Evolutionary conservation across 1,140 invertebrate species (phyloP).

Genomic region (Dreissena polymorpha): DNA sequence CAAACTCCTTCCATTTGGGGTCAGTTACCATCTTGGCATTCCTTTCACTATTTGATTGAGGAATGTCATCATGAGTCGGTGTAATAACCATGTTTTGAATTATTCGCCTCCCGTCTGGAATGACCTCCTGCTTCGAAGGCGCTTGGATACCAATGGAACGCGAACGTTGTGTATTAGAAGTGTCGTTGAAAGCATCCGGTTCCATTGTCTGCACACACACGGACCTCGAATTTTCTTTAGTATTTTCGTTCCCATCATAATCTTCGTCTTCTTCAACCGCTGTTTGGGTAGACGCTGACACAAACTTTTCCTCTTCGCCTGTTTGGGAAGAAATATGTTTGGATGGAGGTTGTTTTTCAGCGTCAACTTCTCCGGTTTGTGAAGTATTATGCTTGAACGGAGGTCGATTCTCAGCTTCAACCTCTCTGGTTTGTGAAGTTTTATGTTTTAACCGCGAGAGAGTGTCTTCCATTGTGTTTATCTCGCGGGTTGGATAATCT

Average conservation of each 20-base stretch:
- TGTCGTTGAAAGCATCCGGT: neutral
- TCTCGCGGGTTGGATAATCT: neutral
- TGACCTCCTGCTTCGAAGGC: neutral
- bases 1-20: constrained; percentile 40
- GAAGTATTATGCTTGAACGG: neutral
- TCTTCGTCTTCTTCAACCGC: neutral
- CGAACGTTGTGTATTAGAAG: neutral
- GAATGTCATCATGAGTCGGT: neutral
- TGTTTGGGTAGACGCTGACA: constrained; percentile 15
- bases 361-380: neutral
- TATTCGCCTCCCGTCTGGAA: constrained; percentile 34
- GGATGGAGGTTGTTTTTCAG: neutral
- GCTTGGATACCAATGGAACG: constrained; percentile 2
- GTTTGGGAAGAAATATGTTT: constrained; percentile 1
- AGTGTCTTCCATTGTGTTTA: neutral
- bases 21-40: constrained; percentile 12
- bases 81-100: constrained; percentile 30
- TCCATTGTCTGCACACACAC: neutral
- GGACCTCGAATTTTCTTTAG: neutral
- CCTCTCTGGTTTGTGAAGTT: neutral
- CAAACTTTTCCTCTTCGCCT: neutral
- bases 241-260: neutral
- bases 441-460: constrained; percentile 22
- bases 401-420: too few species aligned
- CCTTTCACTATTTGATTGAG: neutral